phyloP scores from a whole-genome alignment of 35 echinoderm and acorn worm genomes.

The Stichopus chloronotus region DNA sequence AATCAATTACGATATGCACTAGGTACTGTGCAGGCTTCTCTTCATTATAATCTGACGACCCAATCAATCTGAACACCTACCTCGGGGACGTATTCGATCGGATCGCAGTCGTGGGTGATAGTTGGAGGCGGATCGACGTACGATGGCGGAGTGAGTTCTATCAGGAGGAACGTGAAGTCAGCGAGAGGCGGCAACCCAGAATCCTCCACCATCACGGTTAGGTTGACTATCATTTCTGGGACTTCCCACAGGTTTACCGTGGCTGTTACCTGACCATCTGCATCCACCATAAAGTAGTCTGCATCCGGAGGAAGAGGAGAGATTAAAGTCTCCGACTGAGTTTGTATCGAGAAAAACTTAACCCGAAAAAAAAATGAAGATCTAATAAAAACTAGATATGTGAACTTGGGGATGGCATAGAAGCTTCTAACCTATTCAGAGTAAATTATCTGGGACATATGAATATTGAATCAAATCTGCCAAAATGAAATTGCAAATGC shows the following conservation, averaged over 20 bases:
- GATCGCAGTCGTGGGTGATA: not conserved
- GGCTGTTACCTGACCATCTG: not conserved
- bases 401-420: not conserved
- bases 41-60: not conserved
- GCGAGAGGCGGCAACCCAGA: not conserved
- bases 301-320: not conserved
- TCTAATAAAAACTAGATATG: not conserved
- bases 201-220: conserved; percentile 22
- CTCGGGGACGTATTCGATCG: not conserved
- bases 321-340: too few species aligned
- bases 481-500: not conserved
- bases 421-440: too few species aligned
- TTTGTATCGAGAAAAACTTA: too few species aligned
- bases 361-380: not conserved
- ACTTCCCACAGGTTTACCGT: not conserved
- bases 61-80: not conserved
- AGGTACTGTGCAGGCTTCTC: too few species aligned
- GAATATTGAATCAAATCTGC: not conserved
- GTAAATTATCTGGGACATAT: not conserved
- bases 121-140: not conserved
- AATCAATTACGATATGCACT: too few species aligned
- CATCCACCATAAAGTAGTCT: conserved; percentile 7
- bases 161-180: not conserved
- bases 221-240: not conserved
- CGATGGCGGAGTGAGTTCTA: not conserved